phyloP scores from a whole-genome alignment of 1,140 invertebrate species.

The Orussus abietinus region DNA sequence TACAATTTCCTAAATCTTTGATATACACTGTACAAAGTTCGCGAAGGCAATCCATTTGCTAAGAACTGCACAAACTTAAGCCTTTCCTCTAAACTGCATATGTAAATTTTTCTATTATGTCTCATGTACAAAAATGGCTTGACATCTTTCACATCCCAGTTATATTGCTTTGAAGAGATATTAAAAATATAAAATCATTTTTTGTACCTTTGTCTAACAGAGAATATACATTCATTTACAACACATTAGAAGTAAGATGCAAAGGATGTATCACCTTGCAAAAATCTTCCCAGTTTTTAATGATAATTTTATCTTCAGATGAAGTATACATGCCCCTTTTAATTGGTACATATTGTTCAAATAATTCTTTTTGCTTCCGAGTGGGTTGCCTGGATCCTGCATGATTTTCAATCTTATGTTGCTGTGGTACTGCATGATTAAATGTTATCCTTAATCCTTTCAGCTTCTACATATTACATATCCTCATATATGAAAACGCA shows the following conservation, averaged over 20 bases:
- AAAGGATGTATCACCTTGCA: conserved; percentile 33
- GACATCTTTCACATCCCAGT: conserved; percentile 29
- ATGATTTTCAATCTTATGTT: conserved; percentile 36
- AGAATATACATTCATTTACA: conserved; percentile 6
- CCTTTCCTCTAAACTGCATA: conserved; percentile 24
- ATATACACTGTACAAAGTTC: conserved; percentile 38
- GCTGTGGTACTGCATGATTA: conserved; percentile 32
- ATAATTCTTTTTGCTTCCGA: conserved; percentile 17
- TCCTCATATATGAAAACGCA: no score
- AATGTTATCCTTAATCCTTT: conserved; percentile 24
- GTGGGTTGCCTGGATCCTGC: conserved; percentile 19
- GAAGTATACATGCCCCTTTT: conserved; percentile 27
- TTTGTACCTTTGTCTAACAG: not conserved
- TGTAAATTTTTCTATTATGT: conserved; percentile 20
- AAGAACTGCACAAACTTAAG: conserved; percentile 42
- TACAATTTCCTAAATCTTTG: conserved; percentile 34
- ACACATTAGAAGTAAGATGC: conserved; percentile 7
- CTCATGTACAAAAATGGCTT: conserved; percentile 31
- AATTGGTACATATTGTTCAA: conserved; percentile 28
- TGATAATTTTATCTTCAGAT: conserved; percentile 38
- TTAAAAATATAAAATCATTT: conserved; percentile 1
- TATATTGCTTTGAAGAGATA: conserved; percentile 25
- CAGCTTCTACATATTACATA: conserved; percentile 30
- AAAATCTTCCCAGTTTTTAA: conserved; percentile 43
- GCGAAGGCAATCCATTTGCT: conserved; percentile 37